Evolutionary conservation across 92 coral and sea anemone species (phyloP).

Genomic region (Zoanthus sociatus): DNA sequence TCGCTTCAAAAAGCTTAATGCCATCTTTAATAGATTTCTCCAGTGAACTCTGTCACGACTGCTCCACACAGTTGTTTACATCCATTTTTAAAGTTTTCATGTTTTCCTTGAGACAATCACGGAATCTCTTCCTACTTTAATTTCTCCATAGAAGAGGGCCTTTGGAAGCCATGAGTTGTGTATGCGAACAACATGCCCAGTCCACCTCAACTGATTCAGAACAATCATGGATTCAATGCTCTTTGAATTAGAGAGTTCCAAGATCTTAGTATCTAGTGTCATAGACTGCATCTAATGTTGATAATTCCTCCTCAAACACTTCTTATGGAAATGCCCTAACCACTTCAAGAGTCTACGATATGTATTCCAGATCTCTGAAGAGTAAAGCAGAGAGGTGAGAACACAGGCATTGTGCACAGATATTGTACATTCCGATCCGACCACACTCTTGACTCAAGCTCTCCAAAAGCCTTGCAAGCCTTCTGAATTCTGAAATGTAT

Average conservation of each 20-base stretch:
- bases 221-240: constrained; percentile 20
- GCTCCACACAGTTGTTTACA: no score
- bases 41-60: no score
- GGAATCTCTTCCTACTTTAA: constrained; percentile 6
- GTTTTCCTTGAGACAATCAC: no score
- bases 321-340: constrained; percentile 39
- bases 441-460: constrained; percentile 11
- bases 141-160: constrained; percentile 34
- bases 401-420: constrained; percentile 41
- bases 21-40: no score
- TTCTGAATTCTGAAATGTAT: no score
- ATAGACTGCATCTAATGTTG: constrained; percentile 18
- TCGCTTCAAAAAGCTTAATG: no score
- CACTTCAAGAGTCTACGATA: constrained; percentile 8
- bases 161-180: constrained; percentile 29
- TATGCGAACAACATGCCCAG: constrained; percentile 48
- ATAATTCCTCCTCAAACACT: constrained; percentile 26
- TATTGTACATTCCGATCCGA: background rate
- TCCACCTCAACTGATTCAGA: constrained; percentile 47
- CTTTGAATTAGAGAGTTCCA: constrained; percentile 17
- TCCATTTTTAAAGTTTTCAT: no score
- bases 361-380: constrained; percentile 35
- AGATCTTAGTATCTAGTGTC: constrained; percentile 43
- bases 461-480: background rate
- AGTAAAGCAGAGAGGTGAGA: constrained; percentile 46